Base-by-base conservation (phyloP, 2,113 vertebrate species). In the Ciconia maguari region DNA sequence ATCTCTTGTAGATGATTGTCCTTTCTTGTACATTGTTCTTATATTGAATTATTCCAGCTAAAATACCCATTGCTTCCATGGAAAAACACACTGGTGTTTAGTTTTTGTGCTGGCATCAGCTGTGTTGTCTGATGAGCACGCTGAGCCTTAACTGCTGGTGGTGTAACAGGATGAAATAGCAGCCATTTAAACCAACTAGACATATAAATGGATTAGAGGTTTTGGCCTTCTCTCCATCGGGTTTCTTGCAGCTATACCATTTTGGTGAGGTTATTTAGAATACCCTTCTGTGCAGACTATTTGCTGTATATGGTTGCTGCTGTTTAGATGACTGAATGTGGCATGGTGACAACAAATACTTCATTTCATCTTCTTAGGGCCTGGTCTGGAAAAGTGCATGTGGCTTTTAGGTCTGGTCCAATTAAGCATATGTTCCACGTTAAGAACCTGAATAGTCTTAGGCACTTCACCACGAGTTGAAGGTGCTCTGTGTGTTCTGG, bases 81-180 rank as follows among this genome's bases (percentile, higher is more conserved):
- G 44, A 77, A 86, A 52, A 34, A 62, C 44, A 54, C 22, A 13
- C 24, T 42, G n/a, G 6, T 27, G 72, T 93, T 94, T 66, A 62
- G 49, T 38, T 93, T 32, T 76, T 66, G 41, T 87, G 64, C 70
- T 75, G 71, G 46, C 46, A 42, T 60, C 64, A 20, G 80, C 66
- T 74, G 16, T 86, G 21, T 83, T 81, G 87, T 58, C 69, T 61
- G 72, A 81, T 77, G 86, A 77, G 16, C 65, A 68, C 57, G 30
- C 52, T 54, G 89, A 87, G 94, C 95, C 96, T 95, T 96, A 96
- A 94, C 69, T 90, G 89, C 61, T 84, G 49, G 57, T 82, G 61
- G 41, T 88, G 65, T 76, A 70, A 90, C 64, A 77, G 82, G 71
- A 94, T 80, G 78, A 91, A 77, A 49, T 20, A 84, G 57, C 78